These are phyloP conservation scores for Dryobates pubescens DNA, from an alignment of 2,797 vertebrate species.

Conservation along the genomic window DNA sequence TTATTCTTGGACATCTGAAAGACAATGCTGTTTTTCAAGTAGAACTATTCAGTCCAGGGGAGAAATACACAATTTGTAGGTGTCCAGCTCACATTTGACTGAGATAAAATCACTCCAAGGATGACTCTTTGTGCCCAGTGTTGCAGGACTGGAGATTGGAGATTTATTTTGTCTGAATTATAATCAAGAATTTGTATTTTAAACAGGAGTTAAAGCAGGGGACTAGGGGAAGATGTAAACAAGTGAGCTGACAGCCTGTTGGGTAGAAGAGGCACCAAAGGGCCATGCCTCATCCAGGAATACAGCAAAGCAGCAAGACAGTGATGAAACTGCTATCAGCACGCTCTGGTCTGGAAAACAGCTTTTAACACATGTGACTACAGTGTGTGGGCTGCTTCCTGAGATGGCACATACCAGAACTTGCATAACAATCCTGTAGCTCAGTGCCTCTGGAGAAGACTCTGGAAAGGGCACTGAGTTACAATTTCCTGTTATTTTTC, in stretches of 20 bases:
- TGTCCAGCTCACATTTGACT: neutral
- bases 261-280: neutral
- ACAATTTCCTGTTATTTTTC: conserved; percentile 35
- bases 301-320: neutral
- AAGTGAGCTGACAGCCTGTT: neutral
- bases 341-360: neutral
- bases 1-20: neutral
- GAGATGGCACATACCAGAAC: neutral
- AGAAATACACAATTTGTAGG: neutral
- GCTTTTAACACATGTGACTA: neutral
- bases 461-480: neutral
- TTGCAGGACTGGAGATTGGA: neutral
- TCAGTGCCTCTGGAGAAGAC: neutral
- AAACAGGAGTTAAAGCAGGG: neutral
- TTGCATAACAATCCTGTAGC: neutral
- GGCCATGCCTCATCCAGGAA: neutral
- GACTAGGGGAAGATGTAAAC: neutral
- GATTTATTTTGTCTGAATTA: neutral
- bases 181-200: neutral
- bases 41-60: neutral
- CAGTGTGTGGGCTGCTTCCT: neutral
- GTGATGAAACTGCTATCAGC: neutral
- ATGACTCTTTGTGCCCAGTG: neutral
- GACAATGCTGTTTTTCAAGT: neutral
- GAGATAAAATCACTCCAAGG: neutral